Base-by-base conservation (phyloP, 2,113 vertebrate genomes). In the Megaleporinus macrocephalus region DNA sequence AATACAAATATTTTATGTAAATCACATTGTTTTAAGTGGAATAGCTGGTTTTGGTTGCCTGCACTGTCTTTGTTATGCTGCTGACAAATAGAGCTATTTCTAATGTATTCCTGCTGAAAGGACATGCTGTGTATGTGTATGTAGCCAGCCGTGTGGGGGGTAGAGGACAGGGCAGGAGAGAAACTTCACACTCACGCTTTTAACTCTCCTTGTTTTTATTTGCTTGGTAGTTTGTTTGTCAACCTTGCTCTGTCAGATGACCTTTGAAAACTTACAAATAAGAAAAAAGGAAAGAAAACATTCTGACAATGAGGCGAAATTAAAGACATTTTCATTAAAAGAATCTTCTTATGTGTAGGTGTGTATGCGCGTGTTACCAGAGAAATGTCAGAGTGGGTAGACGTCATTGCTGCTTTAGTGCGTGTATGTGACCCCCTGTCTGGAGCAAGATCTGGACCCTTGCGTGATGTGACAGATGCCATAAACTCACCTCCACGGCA, bases 191-290 rank as follows among this genome's bases (percentile, higher is more conserved):
- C 78, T 88, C 12, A 22, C 1, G 1, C 65, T 44, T 89, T 93
- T 93, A 90, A 86, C 49, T 5, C 20, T 29, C 89, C 88, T 84
- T 61, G 49, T 90, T 92, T 92, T 93, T 92, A 57, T n/a, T 57
- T 57, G 55, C 14, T 26, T 91, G 81, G 78, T 63, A 80, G 78
- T 83, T 88, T 84, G 81, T 85, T 83, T 83, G 92, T 92, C 86
- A 92, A 94, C 93, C 93, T 94, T 94, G 90, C 86, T 81, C 4
- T 89, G 91, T 93, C 92, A 92, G 80, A 87, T 92, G 90, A 93
- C 93, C 93, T 93, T 91, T 90, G 63, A 68, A 82, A 85, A 73
- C 53, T 36, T 33, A 20, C 20, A 18, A 29, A 41, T 69, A 73
- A 76, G 84, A 80, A 79, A 51, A 53, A 76, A 75, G 88, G 86